These are phyloP conservation scores for Panopea generosa DNA, from an alignment of 2,888 invertebrate genomes.

Conservation along the genomic window DNA sequence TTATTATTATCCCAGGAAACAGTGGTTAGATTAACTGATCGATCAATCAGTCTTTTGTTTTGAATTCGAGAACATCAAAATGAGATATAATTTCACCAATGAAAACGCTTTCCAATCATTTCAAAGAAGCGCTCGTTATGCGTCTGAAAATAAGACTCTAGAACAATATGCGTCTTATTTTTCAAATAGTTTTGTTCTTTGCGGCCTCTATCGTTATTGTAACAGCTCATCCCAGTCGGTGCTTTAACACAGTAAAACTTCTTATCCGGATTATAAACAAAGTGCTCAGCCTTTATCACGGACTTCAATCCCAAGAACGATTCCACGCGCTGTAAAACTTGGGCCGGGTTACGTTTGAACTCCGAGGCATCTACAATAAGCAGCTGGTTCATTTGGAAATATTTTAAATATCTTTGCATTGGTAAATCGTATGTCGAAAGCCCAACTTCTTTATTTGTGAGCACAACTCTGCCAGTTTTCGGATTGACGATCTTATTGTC, in stretches of 20 bases:
- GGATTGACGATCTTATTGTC: neutral
- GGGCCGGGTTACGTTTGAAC: slow-evolving; percentile 2
- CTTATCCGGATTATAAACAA: slow-evolving; percentile 90
- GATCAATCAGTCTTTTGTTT: too few species aligned
- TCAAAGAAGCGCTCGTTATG: slow-evolving; percentile 28
- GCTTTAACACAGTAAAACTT: slow-evolving; percentile 19
- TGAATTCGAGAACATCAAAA: too few species aligned
- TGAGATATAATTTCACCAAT: slow-evolving; percentile 25
- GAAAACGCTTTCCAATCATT: slow-evolving; percentile 19
- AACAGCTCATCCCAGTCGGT: neutral
- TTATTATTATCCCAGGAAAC: too few species aligned
- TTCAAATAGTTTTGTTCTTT: neutral
- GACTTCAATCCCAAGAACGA: slow-evolving; percentile 71
- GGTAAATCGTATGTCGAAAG: slow-evolving; percentile 20
- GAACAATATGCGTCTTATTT: neutral
- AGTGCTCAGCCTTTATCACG: slow-evolving; percentile 88
- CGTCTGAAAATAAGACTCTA: slow-evolving; percentile 9
- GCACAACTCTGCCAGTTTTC: neutral
- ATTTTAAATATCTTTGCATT: slow-evolving; percentile 12
- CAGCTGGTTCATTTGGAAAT: slow-evolving; percentile 19
- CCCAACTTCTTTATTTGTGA: neutral
- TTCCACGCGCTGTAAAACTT: slow-evolving; percentile 59
- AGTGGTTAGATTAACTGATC: too few species aligned
- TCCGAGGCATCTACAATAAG: slow-evolving; percentile 28
- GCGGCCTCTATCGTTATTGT: slow-evolving; percentile 10